A percentile compares a stretch with the other conserved stretches of the same genome.
Evolutionary conservation across 2,113 vertebrate genomes (phyloP).

Genomic region (Eudorcas thomsonii): DNA sequence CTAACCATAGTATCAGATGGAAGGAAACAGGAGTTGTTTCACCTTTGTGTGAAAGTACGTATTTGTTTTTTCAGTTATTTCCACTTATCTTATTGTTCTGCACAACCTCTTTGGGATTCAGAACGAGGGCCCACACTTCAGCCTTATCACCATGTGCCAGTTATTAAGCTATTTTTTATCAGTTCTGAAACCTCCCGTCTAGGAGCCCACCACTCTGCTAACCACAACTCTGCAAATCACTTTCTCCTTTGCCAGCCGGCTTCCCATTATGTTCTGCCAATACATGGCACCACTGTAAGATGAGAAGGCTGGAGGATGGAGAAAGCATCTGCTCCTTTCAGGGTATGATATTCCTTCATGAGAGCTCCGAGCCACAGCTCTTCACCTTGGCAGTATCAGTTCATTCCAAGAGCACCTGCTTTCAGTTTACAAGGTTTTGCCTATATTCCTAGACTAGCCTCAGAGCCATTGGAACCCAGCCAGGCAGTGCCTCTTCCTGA

Average conservation of each 20-base stretch:
- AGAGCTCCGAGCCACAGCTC: background rate
- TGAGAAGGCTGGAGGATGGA: background rate
- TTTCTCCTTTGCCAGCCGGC: background rate
- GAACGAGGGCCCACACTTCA: background rate
- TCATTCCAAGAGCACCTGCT: background rate
- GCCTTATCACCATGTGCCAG: background rate
- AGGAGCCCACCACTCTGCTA: background rate
- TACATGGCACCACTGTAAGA: background rate
- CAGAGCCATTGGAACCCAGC: background rate
- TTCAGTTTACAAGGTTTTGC: background rate
- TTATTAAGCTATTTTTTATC: background rate
- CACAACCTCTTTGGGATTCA: background rate
- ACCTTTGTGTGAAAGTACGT: background rate
- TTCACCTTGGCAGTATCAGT: background rate
- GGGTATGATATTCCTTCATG: background rate
- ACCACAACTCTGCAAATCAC: background rate
- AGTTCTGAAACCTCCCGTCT: background rate
- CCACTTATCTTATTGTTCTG: background rate
- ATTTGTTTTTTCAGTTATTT: background rate
- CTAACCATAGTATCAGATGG: background rate
- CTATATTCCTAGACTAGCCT: background rate
- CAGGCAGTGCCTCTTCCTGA: background rate
- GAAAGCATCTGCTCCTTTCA: background rate
- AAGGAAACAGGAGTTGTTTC: background rate
- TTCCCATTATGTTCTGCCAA: background rate